Conservation (phyloP, 2,888 invertebrate genomes). For the Nephrotoma flavescens region DNA sequence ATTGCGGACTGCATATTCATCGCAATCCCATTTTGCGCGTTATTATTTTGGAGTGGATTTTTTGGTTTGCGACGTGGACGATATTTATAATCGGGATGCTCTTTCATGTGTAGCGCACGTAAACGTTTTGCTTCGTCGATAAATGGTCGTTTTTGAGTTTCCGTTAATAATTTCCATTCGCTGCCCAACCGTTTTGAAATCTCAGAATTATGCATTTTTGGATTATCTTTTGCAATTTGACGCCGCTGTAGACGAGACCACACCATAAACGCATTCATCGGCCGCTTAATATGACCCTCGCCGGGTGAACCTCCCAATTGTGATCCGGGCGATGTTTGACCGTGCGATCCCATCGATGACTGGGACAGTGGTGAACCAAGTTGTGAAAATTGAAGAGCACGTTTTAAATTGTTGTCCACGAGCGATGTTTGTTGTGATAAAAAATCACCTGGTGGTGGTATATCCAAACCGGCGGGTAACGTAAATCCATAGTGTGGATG, state of each 20-base stretch:
- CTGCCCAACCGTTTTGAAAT: slow-evolving; percentile 85
- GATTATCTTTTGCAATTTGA: slow-evolving; percentile 87
- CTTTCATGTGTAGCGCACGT: slow-evolving; percentile 76
- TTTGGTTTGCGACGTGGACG: slow-evolving; percentile 74
- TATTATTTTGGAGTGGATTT: slow-evolving; percentile 37
- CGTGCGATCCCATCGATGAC: slow-evolving; percentile 17
- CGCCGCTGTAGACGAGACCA: slow-evolving; percentile 86
- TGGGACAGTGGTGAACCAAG: slow-evolving; percentile 11
- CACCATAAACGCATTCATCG: slow-evolving; percentile 97
- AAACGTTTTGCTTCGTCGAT: slow-evolving; percentile 90
- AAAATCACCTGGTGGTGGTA: slow-evolving; percentile 28
- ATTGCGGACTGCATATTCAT: slow-evolving; percentile 12
- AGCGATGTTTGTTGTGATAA: slow-evolving; percentile 23
- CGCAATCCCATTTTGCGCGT: slow-evolving; percentile 20
- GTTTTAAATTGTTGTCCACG: slow-evolving; percentile 29
- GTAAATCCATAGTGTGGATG: slow-evolving; percentile 33
- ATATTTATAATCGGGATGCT: slow-evolving; percentile 85
- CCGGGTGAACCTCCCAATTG: slow-evolving; percentile 23
- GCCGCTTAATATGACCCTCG: slow-evolving; percentile 81
- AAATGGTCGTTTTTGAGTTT: slow-evolving; percentile 80
- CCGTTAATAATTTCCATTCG: slow-evolving; percentile 82
- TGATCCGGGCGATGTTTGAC: slow-evolving; percentile 6
- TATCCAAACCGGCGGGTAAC: slow-evolving; percentile 27
- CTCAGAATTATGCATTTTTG: slow-evolving; percentile 82
- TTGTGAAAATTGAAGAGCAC: slow-evolving; percentile 31